Evolutionary conservation across 2,888 invertebrate genomes (phyloP).

Genomic region (Eledone cirrhosa): DNA sequence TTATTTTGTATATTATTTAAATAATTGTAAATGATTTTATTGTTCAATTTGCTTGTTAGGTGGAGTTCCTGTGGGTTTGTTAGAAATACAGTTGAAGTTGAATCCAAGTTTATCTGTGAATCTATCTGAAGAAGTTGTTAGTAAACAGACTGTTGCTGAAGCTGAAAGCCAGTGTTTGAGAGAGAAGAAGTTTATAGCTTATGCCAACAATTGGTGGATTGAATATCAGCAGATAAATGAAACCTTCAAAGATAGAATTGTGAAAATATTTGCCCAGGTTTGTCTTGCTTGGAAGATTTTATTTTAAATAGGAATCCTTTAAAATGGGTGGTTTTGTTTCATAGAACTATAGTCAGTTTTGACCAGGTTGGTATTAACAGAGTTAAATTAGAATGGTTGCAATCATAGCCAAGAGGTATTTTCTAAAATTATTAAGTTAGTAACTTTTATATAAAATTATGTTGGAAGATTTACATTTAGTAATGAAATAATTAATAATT

Average conservation of each 20-base stretch:
- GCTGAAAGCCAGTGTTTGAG: constrained; percentile 60
- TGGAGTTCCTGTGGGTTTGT: constrained; percentile 64
- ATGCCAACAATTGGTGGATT: constrained; percentile 68
- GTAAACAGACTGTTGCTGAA: constrained; percentile 62
- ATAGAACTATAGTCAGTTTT: too few species aligned
- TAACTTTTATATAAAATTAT: too few species aligned
- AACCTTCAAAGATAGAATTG: constrained; percentile 61
- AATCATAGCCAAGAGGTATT: too few species aligned
- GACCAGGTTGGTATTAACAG: too few species aligned
- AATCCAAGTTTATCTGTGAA: constrained; percentile 55
- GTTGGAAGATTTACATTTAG: too few species aligned
- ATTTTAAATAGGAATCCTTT: too few species aligned
- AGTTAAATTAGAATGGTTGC: too few species aligned
- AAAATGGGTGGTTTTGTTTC: too few species aligned
- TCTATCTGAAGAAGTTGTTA: constrained; percentile 56
- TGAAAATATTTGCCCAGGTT: constrained; percentile 68
- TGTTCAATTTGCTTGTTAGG: background rate
- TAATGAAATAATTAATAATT: too few species aligned
- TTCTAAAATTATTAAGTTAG: too few species aligned
- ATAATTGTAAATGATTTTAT: too few species aligned
- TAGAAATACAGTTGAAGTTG: constrained; percentile 63
- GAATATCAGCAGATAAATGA: constrained; percentile 65
- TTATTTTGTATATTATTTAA: too few species aligned
- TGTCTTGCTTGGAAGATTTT: background rate
- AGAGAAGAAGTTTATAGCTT: constrained; percentile 66